A percentile compares a stretch with the other conserved stretches of the same genome.
Evolutionary conservation across 1,140 invertebrate species (phyloP).

Genomic region (Drosophila subpulchrella): DNA sequence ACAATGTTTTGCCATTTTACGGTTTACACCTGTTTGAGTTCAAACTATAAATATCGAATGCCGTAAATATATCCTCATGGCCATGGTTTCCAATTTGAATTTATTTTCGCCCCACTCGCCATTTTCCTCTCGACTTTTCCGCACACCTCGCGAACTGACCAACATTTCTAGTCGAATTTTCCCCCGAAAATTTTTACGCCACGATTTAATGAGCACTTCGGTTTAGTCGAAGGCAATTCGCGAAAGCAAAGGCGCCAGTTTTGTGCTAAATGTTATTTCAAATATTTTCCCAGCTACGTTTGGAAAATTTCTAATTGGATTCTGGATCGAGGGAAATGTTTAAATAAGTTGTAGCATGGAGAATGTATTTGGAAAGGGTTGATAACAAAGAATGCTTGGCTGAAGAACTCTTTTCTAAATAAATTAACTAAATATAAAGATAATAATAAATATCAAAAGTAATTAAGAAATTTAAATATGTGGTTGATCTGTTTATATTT

Average conservation of each 20-base stretch:
- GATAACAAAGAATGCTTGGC: not conserved
- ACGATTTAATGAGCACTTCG: slow-evolving; percentile 75
- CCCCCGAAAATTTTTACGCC: slow-evolving; percentile 56
- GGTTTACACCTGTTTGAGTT: slow-evolving; percentile 81
- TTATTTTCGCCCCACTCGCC: slow-evolving; percentile 45
- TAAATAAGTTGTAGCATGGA: not conserved
- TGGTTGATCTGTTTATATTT: too few species aligned
- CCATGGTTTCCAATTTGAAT: slow-evolving; percentile 62
- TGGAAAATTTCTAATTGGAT: slow-evolving; percentile 59
- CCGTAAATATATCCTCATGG: slow-evolving; percentile 67
- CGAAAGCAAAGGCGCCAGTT: slow-evolving; percentile 68
- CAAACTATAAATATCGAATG: slow-evolving; percentile 76
- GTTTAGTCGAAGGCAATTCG: slow-evolving; percentile 58
- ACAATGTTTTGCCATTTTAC: slow-evolving; percentile 80
- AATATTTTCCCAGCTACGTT: slow-evolving; percentile 59
- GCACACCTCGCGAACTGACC: slow-evolving; percentile 25
- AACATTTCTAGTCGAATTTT: slow-evolving; percentile 65
- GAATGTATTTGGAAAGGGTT: not conserved
- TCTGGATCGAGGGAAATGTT: slow-evolving; percentile 23
- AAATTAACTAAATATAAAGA: not conserved
- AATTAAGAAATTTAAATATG: too few species aligned
- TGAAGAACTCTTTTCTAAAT: not conserved
- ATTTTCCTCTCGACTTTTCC: slow-evolving; percentile 8
- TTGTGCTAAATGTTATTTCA: slow-evolving; percentile 75
- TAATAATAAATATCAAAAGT: too few species aligned